Base-by-base conservation (phyloP, 2,888 invertebrate genomes). In the Trachelus iudaicus region DNA sequence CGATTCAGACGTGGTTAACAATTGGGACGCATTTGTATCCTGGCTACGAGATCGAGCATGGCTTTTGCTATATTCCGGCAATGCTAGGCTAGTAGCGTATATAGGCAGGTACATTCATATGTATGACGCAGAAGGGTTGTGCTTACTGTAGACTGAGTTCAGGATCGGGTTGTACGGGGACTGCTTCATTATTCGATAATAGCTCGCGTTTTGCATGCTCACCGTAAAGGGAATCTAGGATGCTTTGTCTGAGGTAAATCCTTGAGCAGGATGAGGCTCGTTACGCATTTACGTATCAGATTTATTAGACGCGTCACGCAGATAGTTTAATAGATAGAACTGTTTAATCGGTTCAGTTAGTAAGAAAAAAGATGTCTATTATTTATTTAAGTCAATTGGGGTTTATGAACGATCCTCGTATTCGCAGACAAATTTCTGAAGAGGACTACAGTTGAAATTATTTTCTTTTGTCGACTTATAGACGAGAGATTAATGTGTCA, bases 61-160 rank as follows among this genome's bases (percentile, higher is more conserved):
- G 56, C 9, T 56, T 23, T 56, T 23, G 23, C 23, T 56, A 56
- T 56, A 56, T 56, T 23, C 56, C 9, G 56, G 3, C 23, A 56
- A 56, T 56, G 56, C 23, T 23, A 23, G 56, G 56, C 56, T 9
- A 56, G 56, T 56, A 56, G 23, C 56, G 6, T 56, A 56, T 56
- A 56, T 23, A 71, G 71, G 71, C 33, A 71, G 11, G 4, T 31
- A 71, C 34, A 35, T 74, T 33, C 74, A 34, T 74, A 71, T 71
- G 71, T 34, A 71, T 71, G 31, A 71, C 71, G 71, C 73, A 79
- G 77, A 78, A 73, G 75, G 77, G 80, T 79, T 56, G 75, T 34
- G 69, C 73, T 34, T 71, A 34, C 71, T 4, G n/a, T 56, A 56
- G 56, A 56, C 56, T 1, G 56, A 56, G 56, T 56, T 56, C 56